These are phyloP conservation scores for Trissolcus japonicus DNA, from an alignment of 2,888 invertebrate species.

Conservation along the genomic window DNA sequence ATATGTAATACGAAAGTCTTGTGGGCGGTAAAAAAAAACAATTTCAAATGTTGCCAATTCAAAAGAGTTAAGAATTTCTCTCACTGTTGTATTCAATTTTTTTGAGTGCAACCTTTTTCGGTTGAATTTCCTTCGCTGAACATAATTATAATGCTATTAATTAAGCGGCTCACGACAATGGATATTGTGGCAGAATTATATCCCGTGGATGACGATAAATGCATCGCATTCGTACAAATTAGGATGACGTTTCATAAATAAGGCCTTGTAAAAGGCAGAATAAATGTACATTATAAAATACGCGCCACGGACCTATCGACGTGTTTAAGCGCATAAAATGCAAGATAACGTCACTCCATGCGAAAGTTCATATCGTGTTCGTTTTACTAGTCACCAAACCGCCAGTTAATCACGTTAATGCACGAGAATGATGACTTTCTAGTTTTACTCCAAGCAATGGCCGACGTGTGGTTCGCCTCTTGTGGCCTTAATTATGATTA, in stretches of 20 bases:
- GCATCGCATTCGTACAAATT: conserved; percentile 57
- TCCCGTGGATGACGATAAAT: conserved; percentile 46
- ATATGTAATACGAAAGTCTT: no score
- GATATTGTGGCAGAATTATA: conserved; percentile 45
- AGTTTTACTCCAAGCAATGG: conserved; percentile 43
- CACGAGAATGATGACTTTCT: conserved; percentile 56
- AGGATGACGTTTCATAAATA: conserved; percentile 57
- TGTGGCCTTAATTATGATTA: conserved; percentile 47
- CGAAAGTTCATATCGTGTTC: conserved; percentile 49
- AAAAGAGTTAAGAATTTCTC: background rate
- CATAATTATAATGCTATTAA: conserved; percentile 48
- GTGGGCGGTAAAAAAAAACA: no score
- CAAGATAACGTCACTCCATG: conserved; percentile 57
- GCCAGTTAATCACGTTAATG: conserved; percentile 56
- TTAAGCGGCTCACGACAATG: conserved; percentile 38
- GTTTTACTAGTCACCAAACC: conserved; percentile 56
- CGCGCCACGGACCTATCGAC: conserved; percentile 56
- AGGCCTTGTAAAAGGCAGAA: conserved; percentile 54
- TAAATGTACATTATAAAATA: conserved; percentile 57
- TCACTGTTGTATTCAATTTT: background rate
- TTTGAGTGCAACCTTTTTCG: background rate
- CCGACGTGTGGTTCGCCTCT: conserved; percentile 29
- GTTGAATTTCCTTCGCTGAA: background rate
- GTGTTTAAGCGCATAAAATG: conserved; percentile 57
- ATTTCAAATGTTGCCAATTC: no score